These are phyloP conservation scores for Ctenicera cuprea DNA, from an alignment of 2,888 invertebrate genomes.

Conservation along the genomic window DNA sequence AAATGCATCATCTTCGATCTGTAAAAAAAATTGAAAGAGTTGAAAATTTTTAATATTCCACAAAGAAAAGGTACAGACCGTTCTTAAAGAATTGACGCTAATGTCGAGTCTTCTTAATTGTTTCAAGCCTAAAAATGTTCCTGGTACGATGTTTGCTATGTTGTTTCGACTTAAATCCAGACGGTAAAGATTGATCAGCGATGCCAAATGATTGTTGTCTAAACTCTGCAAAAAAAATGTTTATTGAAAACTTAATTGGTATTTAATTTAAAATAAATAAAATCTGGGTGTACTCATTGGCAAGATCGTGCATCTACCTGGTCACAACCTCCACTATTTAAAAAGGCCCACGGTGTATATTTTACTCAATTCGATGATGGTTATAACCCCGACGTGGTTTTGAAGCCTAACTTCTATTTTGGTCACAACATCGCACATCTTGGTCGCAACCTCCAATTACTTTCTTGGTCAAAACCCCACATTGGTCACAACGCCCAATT, in stretches of 20 bases:
- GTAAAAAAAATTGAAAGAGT: constrained; percentile 44
- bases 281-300: too few species aligned
- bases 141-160: constrained; percentile 86
- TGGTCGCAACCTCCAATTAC: too few species aligned
- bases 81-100: constrained; percentile 90
- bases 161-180: constrained; percentile 90
- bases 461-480: too few species aligned
- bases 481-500: too few species aligned
- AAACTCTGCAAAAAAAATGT: constrained; percentile 78
- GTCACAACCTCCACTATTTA: too few species aligned
- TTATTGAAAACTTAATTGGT: constrained; percentile 29
- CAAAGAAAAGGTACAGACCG: constrained; percentile 76
- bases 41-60: too few species aligned
- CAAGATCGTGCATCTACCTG: too few species aligned
- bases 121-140: constrained; percentile 86
- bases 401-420: too few species aligned
- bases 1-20: constrained; percentile 93
- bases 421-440: too few species aligned
- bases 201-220: constrained; percentile 83
- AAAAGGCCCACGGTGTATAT: too few species aligned
- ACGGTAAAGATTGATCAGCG: constrained; percentile 81
- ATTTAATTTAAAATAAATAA: neutral
- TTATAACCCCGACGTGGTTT: too few species aligned
- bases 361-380: too few species aligned
- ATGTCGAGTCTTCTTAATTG: constrained; percentile 85